A percentile compares a stretch with the other conserved stretches of the same genome.
Evolutionary conservation across 2,888 invertebrate species (phyloP).

Genomic region (Bedellia somnulentella): DNA sequence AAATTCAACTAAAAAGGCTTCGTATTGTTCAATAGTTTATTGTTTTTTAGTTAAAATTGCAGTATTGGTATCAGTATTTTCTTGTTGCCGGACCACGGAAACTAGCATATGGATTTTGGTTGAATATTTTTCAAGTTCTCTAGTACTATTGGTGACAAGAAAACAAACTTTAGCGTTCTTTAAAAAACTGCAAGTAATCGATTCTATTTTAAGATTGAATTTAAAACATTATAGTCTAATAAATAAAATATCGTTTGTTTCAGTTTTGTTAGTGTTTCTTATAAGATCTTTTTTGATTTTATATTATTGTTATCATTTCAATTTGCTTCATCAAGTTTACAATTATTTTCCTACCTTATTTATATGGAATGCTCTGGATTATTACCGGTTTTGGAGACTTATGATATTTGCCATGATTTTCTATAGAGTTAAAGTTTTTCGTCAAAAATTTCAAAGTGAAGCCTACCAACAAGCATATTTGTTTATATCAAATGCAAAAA

Average conservation of each 20-base stretch:
- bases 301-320: conserved; percentile 19
- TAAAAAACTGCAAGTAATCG: conserved; percentile 19
- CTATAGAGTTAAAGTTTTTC: too few relatives aligned
- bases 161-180: conserved; percentile 22
- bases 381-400: conserved; percentile 38
- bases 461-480: too few relatives aligned
- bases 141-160: conserved; percentile 20
- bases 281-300: conserved; percentile 21
- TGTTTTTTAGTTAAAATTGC: conserved; percentile 18
- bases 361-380: conserved; percentile 30
- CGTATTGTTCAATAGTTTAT: conserved; percentile 20
- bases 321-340: conserved; percentile 17
- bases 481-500: too few relatives aligned
- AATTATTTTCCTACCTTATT: conserved; percentile 22
- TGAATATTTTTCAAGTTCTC: conserved; percentile 25
- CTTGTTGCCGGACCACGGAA: conserved; percentile 19
- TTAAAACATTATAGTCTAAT: conserved; percentile 17
- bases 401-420: conserved; percentile 27
- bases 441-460: too few relatives aligned
- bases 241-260: conserved; percentile 16
- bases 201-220: conserved; percentile 26
- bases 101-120: conserved; percentile 27
- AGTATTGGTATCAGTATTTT: conserved; percentile 17
- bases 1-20: too few relatives aligned
- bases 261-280: conserved; percentile 20